A percentile compares a stretch with the other conserved stretches of the same genome.
Conservation (phyloP, 2,888 invertebrate genomes). For the Tenthredo amoena region DNA sequence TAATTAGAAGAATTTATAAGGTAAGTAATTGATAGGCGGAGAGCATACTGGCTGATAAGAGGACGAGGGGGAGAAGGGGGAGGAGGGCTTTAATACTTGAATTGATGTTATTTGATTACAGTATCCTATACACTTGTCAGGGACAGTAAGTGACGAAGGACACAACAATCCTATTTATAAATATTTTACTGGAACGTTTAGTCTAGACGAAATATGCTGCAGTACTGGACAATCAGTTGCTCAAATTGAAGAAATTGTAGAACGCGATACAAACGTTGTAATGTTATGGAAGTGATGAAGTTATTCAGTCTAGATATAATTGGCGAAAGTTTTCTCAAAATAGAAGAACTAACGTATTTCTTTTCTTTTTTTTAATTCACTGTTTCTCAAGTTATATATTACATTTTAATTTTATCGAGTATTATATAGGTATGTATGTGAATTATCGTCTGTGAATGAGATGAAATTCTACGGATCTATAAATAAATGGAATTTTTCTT, state of each 20-base stretch:
- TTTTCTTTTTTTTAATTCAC: not conserved
- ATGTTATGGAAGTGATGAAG: slow-evolving; percentile 87
- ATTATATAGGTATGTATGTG: not conserved
- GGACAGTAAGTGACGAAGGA: slow-evolving; percentile 67
- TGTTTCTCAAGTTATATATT: not conserved
- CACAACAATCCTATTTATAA: slow-evolving; percentile 78
- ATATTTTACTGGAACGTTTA: slow-evolving; percentile 89
- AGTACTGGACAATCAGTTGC: slow-evolving; percentile 87
- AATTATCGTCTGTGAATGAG: not conserved
- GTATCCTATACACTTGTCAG: slow-evolving; percentile 74
- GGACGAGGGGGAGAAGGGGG: not conserved
- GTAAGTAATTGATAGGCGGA: slow-evolving; percentile 72
- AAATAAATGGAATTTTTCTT: not conserved
- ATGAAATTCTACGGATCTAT: not conserved
- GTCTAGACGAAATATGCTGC: slow-evolving; percentile 95
- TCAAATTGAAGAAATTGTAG: slow-evolving; percentile 90
- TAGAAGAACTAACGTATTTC: not conserved
- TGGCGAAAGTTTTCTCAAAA: not conserved
- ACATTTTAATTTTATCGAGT: not conserved
- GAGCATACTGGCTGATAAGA: not conserved
- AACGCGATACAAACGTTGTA: slow-evolving; percentile 90
- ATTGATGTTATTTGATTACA: slow-evolving; percentile 60
- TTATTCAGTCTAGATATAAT: not conserved
- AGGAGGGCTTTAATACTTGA: not conserved
- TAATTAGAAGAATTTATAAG: slow-evolving; percentile 91